Conservation (phyloP, 2,888 invertebrate genomes). For the Cryptus armator region DNA sequence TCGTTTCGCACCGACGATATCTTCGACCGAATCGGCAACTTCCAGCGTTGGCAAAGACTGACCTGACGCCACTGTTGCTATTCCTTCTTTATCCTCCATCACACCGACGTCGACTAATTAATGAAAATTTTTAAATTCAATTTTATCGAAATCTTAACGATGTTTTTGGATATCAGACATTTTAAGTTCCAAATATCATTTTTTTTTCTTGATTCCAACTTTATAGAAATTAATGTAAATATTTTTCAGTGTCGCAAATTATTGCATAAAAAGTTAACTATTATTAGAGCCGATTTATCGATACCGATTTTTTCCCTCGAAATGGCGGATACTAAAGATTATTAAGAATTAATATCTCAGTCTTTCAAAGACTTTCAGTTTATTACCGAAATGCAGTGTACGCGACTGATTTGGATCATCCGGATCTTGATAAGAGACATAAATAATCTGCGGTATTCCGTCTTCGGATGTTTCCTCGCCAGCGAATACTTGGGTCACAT, state of each 20-base stretch:
- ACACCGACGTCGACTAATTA: conserved; percentile 77
- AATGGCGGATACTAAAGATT: background rate
- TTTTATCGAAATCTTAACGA: background rate
- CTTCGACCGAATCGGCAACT: conserved; percentile 71
- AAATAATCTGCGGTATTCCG: conserved; percentile 85
- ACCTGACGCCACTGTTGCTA: conserved; percentile 63
- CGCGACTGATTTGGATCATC: conserved; percentile 84
- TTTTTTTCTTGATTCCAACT: no score
- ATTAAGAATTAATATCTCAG: background rate
- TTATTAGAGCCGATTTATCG: background rate
- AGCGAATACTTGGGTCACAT: conserved; percentile 80
- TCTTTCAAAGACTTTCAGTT: background rate
- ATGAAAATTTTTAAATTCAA: conserved; percentile 7
- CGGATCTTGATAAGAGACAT: conserved; percentile 86
- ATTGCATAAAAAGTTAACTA: no score
- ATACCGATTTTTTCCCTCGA: background rate
- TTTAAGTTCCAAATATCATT: background rate
- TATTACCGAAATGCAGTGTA: conserved; percentile 82
- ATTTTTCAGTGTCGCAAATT: no score
- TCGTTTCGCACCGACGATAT: conserved; percentile 66
- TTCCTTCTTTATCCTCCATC: conserved; percentile 76
- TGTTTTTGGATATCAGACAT: background rate
- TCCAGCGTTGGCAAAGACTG: conserved; percentile 77
- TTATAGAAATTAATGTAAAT: no score
- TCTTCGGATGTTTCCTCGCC: conserved; percentile 80